A percentile compares a stretch with the other conserved stretches of the same genome.
These are phyloP conservation scores for Cataglyphis hispanica DNA, from an alignment of 1,140 invertebrate genomes.

Conservation along the genomic window DNA sequence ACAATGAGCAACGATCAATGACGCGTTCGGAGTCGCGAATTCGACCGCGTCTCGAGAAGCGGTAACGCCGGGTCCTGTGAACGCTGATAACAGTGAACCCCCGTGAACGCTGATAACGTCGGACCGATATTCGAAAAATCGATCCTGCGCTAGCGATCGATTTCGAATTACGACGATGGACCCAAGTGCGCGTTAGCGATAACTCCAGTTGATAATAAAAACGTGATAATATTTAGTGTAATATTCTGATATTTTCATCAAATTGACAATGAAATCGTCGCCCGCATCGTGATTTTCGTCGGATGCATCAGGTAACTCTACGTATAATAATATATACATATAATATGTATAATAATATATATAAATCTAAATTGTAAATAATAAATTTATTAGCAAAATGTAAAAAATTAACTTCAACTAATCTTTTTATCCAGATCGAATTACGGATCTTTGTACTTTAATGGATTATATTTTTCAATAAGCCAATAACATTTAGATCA, in stretches of 20 bases:
- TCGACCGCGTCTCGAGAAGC: not conserved
- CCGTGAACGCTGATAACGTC: not conserved
- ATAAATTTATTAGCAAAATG: not conserved
- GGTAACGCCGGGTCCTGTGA: slow-evolving; percentile 1
- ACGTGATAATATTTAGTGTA: not conserved
- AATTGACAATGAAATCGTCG: slow-evolving; percentile 32
- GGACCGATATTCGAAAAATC: not conserved
- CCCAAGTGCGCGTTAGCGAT: slow-evolving; percentile 19
- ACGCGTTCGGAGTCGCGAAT: slow-evolving; percentile 40
- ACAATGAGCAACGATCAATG: slow-evolving; percentile 29
- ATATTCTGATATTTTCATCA: not conserved
- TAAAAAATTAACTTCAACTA: not conserved
- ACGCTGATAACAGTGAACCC: not conserved
- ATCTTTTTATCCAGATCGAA: not conserved
- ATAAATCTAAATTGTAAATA: not conserved
- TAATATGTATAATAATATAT: too few species aligned
- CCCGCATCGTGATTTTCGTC: slow-evolving; percentile 22
- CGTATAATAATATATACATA: not conserved
- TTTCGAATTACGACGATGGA: not conserved
- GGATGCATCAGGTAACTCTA: slow-evolving; percentile 47
- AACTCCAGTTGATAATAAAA: slow-evolving; percentile 8
- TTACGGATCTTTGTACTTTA: not conserved
- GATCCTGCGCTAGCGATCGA: slow-evolving; percentile 7
- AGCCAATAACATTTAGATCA: too few species aligned
- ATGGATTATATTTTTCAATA: not conserved